These are phyloP conservation scores for Cyanistes caeruleus DNA, from an alignment of 2,113 vertebrate species.

Conservation along the genomic window DNA sequence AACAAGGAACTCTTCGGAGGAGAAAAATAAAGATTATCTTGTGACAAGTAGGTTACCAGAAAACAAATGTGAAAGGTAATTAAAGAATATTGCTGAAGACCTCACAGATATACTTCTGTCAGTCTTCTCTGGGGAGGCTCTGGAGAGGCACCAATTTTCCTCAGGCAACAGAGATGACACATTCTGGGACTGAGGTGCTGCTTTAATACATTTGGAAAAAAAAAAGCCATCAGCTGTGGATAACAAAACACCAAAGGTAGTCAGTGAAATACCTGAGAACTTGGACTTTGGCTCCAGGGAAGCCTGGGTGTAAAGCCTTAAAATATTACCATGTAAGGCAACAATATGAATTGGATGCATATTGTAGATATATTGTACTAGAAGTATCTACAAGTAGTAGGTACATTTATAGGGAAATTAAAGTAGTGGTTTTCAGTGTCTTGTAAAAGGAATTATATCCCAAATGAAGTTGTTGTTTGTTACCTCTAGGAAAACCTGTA, in stretches of 20 bases:
- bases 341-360: not conserved
- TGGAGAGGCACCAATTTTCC: not conserved
- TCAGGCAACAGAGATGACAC: not conserved
- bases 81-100: not conserved
- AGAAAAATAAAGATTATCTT: not conserved
- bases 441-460: not conserved
- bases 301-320: not conserved
- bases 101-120: not conserved
- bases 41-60: not conserved
- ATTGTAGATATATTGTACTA: too few species aligned
- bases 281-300: not conserved
- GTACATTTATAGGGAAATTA: not conserved
- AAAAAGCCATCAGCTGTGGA: not conserved
- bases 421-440: not conserved
- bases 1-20: not conserved
- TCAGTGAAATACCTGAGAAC: not conserved
- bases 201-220: not conserved
- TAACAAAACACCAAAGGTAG: not conserved
- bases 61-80: not conserved
- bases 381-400: not conserved
- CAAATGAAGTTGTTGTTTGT: not conserved
- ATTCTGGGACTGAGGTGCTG: not conserved
- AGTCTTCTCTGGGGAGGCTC: not conserved
- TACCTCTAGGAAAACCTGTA: not conserved
- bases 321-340: not conserved